These are phyloP conservation scores for Coranthus polyacanthus DNA, from an alignment of 2,797 vertebrate species.

Conservation along the genomic window DNA sequence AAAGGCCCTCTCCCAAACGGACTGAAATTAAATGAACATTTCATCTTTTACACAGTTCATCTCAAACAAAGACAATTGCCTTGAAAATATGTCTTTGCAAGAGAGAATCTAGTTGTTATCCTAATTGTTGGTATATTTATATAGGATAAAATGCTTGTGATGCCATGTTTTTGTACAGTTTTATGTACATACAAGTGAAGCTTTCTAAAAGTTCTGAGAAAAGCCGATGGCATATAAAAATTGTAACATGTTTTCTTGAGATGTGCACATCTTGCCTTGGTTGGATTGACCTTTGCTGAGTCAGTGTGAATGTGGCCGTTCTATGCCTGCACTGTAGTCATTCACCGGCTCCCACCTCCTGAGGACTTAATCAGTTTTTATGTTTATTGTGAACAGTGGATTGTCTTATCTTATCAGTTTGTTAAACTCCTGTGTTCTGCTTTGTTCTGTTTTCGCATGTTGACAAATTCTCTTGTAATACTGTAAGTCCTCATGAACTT, in stretches of 20 bases:
- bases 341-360: constrained; percentile 88
- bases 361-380: constrained; percentile 87
- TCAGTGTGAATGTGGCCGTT: constrained; percentile 94
- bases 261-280: constrained; percentile 91
- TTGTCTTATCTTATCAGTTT: constrained; percentile 91
- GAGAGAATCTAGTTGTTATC: constrained; percentile 89
- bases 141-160: constrained; percentile 95
- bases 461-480: constrained; percentile 97
- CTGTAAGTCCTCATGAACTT: constrained; percentile 96
- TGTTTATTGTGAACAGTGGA: constrained; percentile 89
- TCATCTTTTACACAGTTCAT: constrained; percentile 81
- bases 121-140: constrained; percentile 98
- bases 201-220: constrained; percentile 96
- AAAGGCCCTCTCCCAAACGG: constrained; percentile 68
- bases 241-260: constrained; percentile 94
- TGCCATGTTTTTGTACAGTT: constrained; percentile 99
- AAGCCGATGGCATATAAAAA: constrained; percentile 94
- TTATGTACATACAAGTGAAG: constrained; percentile 99
- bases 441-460: constrained; percentile 90
- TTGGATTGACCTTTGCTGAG: constrained; percentile 93
- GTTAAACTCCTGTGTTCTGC: constrained; percentile 90
- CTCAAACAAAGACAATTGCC: constrained; percentile 86
- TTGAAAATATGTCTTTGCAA: constrained; percentile 89
- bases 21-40: constrained; percentile 81
- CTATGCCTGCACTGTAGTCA: constrained; percentile 93